Percentiles rank a stretch among this genome's conserved stretches.
These are phyloP conservation scores for Clupea harengus DNA, from an alignment of 2,113 vertebrate genomes.

Conservation along the genomic window DNA sequence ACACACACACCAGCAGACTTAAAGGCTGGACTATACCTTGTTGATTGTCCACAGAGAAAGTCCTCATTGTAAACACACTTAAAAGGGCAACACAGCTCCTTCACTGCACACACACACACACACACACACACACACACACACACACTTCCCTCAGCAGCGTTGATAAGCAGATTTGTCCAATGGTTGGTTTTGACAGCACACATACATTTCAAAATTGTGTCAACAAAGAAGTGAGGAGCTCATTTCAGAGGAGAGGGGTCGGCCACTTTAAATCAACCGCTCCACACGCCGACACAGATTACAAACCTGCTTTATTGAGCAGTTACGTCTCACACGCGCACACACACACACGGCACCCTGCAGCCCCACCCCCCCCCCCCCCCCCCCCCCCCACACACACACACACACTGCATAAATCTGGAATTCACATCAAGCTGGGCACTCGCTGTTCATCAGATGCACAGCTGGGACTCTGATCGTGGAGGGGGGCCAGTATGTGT, in stretches of 20 bases:
- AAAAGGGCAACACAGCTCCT: not conserved
- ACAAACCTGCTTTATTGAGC: conserved; percentile 14
- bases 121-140: not conserved
- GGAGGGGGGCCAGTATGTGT: not conserved
- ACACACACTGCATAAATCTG: conserved; percentile 11
- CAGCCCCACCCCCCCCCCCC: not conserved
- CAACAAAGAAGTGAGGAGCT: not conserved
- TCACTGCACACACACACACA: not conserved
- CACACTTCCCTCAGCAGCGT: not conserved
- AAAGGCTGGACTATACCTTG: not conserved
- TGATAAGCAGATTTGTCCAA: conserved; percentile 1
- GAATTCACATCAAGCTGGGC: conserved; percentile 11
- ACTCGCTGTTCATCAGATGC: not conserved
- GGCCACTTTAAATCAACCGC: not conserved
- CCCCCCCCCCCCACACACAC: not conserved
- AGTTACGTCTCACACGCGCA: not conserved
- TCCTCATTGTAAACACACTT: not conserved
- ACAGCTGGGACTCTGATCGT: conserved; percentile 5
- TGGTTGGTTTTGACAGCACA: not conserved
- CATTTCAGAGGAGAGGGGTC: not conserved
- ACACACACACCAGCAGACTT: not conserved
- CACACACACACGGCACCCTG: not conserved
- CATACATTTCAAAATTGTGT: conserved; percentile 6
- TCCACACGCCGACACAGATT: not conserved
- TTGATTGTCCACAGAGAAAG: conserved; percentile 2